Evolutionary conservation across 2,797 vertebrate species (phyloP), one percentile per base, ranked within the genome.

Genomic region (Sebastes matsubarae): DNA sequence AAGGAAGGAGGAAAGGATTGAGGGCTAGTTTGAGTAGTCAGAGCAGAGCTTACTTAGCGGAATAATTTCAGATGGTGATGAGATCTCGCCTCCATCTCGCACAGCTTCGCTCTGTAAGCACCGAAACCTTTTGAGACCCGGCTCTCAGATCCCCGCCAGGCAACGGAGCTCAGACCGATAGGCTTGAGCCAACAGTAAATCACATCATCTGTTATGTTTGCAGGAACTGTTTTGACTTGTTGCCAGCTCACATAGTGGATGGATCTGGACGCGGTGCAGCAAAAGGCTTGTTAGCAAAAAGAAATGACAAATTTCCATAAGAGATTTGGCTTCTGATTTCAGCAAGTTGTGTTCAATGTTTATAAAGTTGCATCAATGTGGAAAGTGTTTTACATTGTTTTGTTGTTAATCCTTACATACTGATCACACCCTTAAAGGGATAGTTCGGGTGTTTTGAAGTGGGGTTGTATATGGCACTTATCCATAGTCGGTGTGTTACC

Each of bases 101-200:
- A 36, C 75, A 58, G 81, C 78, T 84, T 77, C 63, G 54, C 65
- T 76, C 82, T 32, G 79, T 38, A 78, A 87, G 83, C 77, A 38
- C 11, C 5, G 30, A 83, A 77, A 83, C 74, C 87, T 80, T 84
- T 29, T 32, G 89, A 87, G 81, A 85, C 73, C 24, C 6, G 18
- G 29, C 5, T 61, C 50, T 36, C 25, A 75, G 54, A 72, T 69
- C 32, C 63, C 79, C 32, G 20, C 54, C 76, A 80, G 77, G 36
- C 78, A 83, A 12, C 68, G 38, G 70, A 52, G 58, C 79, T 78
- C 80, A 20, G 20, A 61, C 70, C 71, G 72, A 76, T 12, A 68
- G 55, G 24, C 52, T 70, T 2, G 59, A 68, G 72, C 78, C 59
- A 66, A 72, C 18, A 24, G 65, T 55, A 85, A 89, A 91, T 89